Conservation (phyloP, 2,888 invertebrate genomes). For the Drosophila helvetica region DNA sequence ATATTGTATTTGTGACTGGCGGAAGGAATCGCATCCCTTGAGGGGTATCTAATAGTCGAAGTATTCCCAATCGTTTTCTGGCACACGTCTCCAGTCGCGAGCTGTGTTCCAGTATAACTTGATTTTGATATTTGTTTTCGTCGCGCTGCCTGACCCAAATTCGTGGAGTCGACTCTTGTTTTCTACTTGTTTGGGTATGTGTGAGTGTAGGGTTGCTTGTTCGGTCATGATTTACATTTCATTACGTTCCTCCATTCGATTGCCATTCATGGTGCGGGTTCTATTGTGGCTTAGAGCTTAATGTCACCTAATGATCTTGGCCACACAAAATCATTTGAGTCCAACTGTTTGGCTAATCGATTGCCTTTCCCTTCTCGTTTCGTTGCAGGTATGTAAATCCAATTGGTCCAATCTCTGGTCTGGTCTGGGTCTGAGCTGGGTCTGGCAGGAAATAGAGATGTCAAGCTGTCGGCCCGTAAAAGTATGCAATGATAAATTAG, state of each 20-base stretch:
- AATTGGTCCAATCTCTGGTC: background rate
- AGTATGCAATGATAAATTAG: constrained; percentile 74
- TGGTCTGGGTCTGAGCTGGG: background rate
- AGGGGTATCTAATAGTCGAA: background rate
- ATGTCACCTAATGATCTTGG: constrained; percentile 54
- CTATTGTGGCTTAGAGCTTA: constrained; percentile 33
- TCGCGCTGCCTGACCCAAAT: constrained; percentile 67
- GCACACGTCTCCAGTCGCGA: constrained; percentile 59
- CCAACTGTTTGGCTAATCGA: constrained; percentile 29
- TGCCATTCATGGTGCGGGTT: background rate
- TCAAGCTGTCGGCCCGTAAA: constrained; percentile 62
- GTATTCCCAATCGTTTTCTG: constrained; percentile 21
- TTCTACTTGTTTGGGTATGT: constrained; percentile 35
- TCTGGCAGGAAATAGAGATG: constrained; percentile 54
- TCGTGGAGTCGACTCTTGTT: constrained; percentile 67
- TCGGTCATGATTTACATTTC: background rate
- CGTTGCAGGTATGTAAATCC: constrained; percentile 62
- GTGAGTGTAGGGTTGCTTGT: no score
- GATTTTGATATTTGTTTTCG: constrained; percentile 27
- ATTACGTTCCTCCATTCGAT: constrained; percentile 43
- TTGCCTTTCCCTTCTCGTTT: constrained; percentile 9
- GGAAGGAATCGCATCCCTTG: background rate
- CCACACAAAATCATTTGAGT: constrained; percentile 22
- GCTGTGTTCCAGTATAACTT: constrained; percentile 32
- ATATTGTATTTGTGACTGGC: background rate